These are phyloP conservation scores for Andrena camellia DNA, from an alignment of 2,888 invertebrate species.

Conservation along the genomic window DNA sequence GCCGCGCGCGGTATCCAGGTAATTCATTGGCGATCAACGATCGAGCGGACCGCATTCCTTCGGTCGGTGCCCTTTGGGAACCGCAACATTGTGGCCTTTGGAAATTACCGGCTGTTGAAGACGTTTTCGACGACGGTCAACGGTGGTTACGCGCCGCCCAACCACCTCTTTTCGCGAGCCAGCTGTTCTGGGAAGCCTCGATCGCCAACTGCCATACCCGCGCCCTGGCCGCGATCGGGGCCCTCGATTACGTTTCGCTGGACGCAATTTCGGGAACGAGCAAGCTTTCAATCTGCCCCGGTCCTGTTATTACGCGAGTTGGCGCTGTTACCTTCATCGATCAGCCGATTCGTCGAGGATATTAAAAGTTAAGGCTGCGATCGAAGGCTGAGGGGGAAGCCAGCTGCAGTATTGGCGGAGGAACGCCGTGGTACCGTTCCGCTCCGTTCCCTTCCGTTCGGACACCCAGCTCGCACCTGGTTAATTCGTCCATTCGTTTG, in stretches of 20 bases:
- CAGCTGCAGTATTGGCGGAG: neutral
- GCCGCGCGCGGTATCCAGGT: too few relatives aligned
- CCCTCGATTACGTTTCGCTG: conserved; percentile 10
- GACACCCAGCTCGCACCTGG: conserved; percentile 4
- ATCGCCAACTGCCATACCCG: neutral
- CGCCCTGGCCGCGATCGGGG: conserved; percentile 11
- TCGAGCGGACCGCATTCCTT: neutral
- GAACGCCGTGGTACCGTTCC: conserved; percentile 2
- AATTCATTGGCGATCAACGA: neutral
- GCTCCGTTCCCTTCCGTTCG: neutral
- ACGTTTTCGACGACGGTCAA: neutral
- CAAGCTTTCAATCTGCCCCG: conserved; percentile 13
- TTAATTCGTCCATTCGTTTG: neutral
- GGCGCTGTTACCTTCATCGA: neutral
- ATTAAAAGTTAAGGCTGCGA: conserved; percentile 17
- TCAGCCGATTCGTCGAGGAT: conserved; percentile 17
- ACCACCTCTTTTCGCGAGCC: neutral
- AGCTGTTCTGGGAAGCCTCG: neutral
- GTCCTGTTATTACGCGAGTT: neutral
- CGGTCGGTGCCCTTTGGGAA: neutral
- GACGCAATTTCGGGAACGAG: conserved; percentile 5
- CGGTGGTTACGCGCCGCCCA: neutral
- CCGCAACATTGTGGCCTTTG: neutral
- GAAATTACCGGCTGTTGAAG: conserved; percentile 19
- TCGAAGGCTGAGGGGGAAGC: neutral